Evolutionary conservation across 2,888 invertebrate genomes (phyloP).

Genomic region (Napeogenes sylphis): DNA sequence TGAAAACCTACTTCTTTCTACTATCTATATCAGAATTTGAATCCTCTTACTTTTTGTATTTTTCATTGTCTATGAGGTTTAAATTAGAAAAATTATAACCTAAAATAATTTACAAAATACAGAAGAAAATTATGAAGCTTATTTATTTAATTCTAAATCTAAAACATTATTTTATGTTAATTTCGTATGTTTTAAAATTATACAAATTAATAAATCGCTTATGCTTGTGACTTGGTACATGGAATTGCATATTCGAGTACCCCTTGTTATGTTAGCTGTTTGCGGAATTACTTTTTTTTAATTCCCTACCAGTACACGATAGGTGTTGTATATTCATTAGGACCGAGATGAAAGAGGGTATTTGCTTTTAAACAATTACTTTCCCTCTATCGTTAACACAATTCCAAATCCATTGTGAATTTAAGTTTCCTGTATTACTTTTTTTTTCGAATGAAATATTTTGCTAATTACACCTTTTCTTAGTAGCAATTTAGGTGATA

Average conservation of each 20-base stretch:
- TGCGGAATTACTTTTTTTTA: slow-evolving; percentile 47
- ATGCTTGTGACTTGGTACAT: slow-evolving; percentile 31
- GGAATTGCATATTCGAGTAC: slow-evolving; percentile 37
- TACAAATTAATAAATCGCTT: slow-evolving; percentile 12
- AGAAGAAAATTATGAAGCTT: too few relatives aligned
- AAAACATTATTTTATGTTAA: too few relatives aligned
- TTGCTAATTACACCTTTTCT: too few relatives aligned
- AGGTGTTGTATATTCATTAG: slow-evolving; percentile 45
- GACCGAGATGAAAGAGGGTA: slow-evolving; percentile 39
- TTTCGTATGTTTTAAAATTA: too few relatives aligned
- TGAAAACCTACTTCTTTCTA: not conserved
- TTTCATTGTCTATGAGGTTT: too few relatives aligned
- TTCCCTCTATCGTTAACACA: slow-evolving; percentile 5
- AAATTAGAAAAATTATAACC: too few relatives aligned
- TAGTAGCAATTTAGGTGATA: too few relatives aligned
- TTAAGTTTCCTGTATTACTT: not conserved
- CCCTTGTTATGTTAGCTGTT: slow-evolving; percentile 47
- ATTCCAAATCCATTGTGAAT: not conserved
- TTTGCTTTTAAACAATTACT: slow-evolving; percentile 37
- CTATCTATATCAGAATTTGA: not conserved
- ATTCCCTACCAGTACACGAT: slow-evolving; percentile 39
- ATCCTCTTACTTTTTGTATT: not conserved
- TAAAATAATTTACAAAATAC: too few relatives aligned
- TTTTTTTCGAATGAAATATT: too few relatives aligned
- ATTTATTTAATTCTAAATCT: too few relatives aligned